These are phyloP conservation scores for Enteromius afrohamiltoni DNA, from an alignment of 2,797 vertebrate species.

Conservation along the genomic window DNA sequence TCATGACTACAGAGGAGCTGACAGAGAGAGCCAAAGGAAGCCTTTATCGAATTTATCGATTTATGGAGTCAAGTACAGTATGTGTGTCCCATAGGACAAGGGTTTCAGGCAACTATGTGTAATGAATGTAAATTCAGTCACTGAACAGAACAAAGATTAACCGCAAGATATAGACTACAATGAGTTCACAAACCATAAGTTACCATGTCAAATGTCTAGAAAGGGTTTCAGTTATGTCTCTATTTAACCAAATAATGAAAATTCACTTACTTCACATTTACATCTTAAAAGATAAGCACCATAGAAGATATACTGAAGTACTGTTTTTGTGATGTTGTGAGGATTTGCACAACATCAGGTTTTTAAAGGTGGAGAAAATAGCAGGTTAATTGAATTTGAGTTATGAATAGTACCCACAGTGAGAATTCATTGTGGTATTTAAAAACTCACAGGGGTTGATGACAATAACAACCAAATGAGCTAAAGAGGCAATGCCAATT, in stretches of 20 bases:
- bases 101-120: not conserved
- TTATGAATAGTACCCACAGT: not conserved
- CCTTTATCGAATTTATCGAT: not conserved
- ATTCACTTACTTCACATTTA: not conserved
- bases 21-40: not conserved
- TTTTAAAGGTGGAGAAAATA: constrained; percentile 9
- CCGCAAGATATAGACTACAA: not conserved
- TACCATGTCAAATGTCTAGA: constrained; percentile 2
- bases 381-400: not conserved
- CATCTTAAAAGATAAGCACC: not conserved
- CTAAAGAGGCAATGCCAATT: constrained; percentile 17
- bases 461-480: constrained; percentile 29
- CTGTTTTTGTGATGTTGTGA: not conserved
- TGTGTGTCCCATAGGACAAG: not conserved
- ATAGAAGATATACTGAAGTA: not conserved
- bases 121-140: constrained; percentile 18
- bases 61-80: not conserved
- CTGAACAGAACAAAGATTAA: constrained; percentile 15
- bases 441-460: constrained; percentile 56
- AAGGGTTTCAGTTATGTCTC: not conserved
- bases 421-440: constrained; percentile 27
- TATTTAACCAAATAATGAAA: not conserved
- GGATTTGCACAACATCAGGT: not conserved
- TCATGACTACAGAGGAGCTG: constrained; percentile 15
- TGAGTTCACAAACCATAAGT: constrained; percentile 1